Percentiles rank a stretch among this genome's conserved stretches.
Conservation (phyloP, 2,113 vertebrate species). For the Ia io region DNA sequence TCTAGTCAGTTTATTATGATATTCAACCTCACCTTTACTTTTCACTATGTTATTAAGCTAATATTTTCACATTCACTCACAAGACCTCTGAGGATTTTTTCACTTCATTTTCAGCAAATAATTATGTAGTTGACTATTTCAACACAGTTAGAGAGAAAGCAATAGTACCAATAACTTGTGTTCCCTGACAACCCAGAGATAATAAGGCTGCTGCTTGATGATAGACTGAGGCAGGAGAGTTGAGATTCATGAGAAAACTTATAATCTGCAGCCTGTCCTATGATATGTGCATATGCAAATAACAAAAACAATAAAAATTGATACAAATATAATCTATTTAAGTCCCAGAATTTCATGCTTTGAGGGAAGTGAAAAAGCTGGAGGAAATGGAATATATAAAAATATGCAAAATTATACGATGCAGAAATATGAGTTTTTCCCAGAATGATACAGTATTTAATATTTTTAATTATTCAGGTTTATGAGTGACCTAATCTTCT, state of each 20-base stretch:
- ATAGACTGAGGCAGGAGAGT: neutral
- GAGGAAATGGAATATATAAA: neutral
- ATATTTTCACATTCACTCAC: neutral
- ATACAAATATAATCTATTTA: neutral
- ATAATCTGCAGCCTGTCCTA: neutral
- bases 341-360: neutral
- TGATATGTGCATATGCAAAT: neutral
- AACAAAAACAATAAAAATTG: neutral
- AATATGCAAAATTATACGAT: neutral
- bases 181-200: neutral
- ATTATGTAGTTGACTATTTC: neutral
- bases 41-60: neutral
- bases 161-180: neutral
- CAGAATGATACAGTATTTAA: neutral
- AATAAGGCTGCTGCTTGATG: neutral
- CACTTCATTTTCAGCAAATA: neutral
- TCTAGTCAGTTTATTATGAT: neutral
- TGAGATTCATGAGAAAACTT: neutral
- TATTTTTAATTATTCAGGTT: neutral
- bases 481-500: neutral
- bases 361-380: neutral
- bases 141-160: neutral
- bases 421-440: neutral
- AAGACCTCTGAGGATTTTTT: neutral
- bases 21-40: conserved; percentile 1